Conservation (phyloP, 1,140 invertebrate species). For the Drosophila quadrilineata region DNA sequence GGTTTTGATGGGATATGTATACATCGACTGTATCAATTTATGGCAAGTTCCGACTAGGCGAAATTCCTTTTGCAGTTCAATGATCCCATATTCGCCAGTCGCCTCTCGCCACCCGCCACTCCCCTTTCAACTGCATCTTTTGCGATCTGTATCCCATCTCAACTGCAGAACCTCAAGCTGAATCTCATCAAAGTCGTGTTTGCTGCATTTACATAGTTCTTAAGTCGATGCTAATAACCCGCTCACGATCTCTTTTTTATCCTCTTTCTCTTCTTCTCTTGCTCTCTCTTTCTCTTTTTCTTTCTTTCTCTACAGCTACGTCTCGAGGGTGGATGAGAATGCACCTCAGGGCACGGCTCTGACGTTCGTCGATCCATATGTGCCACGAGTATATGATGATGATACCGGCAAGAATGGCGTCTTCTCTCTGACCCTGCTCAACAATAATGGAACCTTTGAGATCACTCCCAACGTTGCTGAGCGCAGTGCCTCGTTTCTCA, state of each 20-base stretch:
- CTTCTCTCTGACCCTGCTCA: constrained; percentile 89
- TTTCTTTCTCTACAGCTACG: constrained; percentile 85
- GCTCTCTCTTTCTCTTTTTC: neutral
- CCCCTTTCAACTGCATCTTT: no score
- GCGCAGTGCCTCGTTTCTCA: constrained; percentile 89
- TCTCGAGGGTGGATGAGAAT: constrained; percentile 90
- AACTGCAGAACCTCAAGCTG: neutral
- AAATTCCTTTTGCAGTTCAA: constrained; percentile 30
- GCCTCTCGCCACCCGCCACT: no score
- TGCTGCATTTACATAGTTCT: constrained; percentile 60
- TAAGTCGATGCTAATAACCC: constrained; percentile 63
- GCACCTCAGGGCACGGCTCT: constrained; percentile 89
- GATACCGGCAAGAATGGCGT: constrained; percentile 92
- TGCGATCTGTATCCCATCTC: no score
- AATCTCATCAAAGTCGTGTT: constrained; percentile 41
- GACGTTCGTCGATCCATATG: constrained; percentile 87
- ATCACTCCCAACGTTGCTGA: constrained; percentile 93
- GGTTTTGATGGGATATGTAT: constrained; percentile 48
- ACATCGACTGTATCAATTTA: constrained; percentile 64
- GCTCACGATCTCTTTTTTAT: constrained; percentile 43
- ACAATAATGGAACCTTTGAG: constrained; percentile 93
- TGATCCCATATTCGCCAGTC: no score
- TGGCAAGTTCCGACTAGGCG: constrained; percentile 55
- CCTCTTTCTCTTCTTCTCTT: neutral
- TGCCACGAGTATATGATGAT: constrained; percentile 88